Base-by-base conservation (phyloP, 2,797 vertebrate species). In the Gallirallus australis region DNA sequence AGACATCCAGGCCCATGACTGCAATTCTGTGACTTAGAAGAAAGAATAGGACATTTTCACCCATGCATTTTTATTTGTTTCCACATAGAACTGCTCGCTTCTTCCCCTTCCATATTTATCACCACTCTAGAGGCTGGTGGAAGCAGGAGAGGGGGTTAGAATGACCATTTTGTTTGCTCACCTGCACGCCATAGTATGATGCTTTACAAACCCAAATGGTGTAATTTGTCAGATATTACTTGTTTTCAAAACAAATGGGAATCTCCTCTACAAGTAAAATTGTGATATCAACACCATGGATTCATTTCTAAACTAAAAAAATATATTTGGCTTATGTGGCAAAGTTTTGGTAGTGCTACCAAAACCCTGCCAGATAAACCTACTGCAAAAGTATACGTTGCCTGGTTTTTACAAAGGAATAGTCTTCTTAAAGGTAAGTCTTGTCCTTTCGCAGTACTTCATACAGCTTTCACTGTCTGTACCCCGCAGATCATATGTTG, bases 401-500 rank as follows among this genome's bases (percentile, higher is more conserved):
- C 23, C 31, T 65, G 15, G 2, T 15, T 83, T 84, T 63, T 52
- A 10, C 65, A 73, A 87, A 16, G 33, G 42, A 48, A 54, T 47
- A 52, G 14, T 66, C 31, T 77, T 10, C 21, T 42, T 75, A 28
- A 27, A 79, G n/a, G 19, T 15, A 50, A 65, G 52, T 17, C 24
- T 61, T 76, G 33, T 72, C 17, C 23, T 25, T 14, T 40, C 6
- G 7, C 23, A 27, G 31, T 45, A 9, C 20, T 50, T 11, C 23
- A 23, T 15, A 17, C 5, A 77, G n/a, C 20, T 42, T 73, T 81
- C 2, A 0, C 45, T 68, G 30, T 14, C 37, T 52, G 24, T n/a
- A 19, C 37, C 48, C 64, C 53, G 31, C 12, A 63, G 39, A 35
- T 15, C 20, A 9, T 2, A 27, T 0, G 0, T 39, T 54, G 28